Conservation (phyloP, 2,797 vertebrate species). For the Ctenopoma multispine region DNA sequence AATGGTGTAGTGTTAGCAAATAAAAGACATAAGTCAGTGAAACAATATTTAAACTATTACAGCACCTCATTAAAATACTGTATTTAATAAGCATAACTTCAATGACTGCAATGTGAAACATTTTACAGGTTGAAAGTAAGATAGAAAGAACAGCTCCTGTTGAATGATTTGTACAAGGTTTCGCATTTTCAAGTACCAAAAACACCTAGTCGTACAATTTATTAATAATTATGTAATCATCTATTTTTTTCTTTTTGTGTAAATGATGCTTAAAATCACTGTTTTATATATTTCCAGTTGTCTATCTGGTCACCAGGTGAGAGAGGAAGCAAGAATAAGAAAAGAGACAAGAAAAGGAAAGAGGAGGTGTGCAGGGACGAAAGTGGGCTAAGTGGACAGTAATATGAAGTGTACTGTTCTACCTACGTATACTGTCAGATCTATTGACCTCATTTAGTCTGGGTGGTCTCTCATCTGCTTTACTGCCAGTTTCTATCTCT, state of each 20-base stretch:
- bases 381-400: conserved; percentile 66
- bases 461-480: conserved; percentile 63
- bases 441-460: conserved; percentile 72
- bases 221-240: background rate
- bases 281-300: background rate
- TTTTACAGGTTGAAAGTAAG: background rate
- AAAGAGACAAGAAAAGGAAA: conserved; percentile 1
- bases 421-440: conserved; percentile 59
- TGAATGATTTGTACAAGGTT: background rate
- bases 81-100: conserved; percentile 19
- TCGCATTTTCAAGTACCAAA: background rate
- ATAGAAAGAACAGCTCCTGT: background rate
- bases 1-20: conserved; percentile 17
- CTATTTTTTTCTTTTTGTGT: background rate
- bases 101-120: background rate
- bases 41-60: conserved; percentile 45
- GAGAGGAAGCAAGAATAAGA: conserved; percentile 23
- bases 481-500: conserved; percentile 19
- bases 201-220: background rate
- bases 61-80: conserved; percentile 25
- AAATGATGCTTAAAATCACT: background rate
- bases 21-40: conserved; percentile 36
- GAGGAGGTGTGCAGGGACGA: conserved; percentile 42
- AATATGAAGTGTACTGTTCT: conserved; percentile 60
- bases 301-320: conserved; percentile 18